A percentile compares a stretch with the other conserved stretches of the same genome.
Conservation (phyloP, 92 coral and sea anemone genomes). For the Anthopleura xanthogrammica region DNA sequence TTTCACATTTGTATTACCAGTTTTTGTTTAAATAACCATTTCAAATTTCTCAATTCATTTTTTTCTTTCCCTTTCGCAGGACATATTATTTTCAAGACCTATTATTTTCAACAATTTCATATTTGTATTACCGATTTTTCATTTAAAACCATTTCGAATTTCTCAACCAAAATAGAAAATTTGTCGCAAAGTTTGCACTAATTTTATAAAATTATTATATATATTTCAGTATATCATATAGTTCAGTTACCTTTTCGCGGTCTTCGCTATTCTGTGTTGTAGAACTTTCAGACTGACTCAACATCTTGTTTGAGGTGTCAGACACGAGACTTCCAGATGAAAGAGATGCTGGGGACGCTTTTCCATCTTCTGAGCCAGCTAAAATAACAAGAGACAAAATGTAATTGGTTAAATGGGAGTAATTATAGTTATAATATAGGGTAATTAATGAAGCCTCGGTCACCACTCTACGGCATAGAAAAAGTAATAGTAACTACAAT, state of each 20-base stretch:
- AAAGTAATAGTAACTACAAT: too few relatives aligned
- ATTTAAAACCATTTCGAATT: neutral
- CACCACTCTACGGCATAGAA: too few relatives aligned
- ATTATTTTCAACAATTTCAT: too few relatives aligned
- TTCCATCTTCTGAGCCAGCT: neutral
- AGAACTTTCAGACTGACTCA: conserved; percentile 6
- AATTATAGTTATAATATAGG: neutral
- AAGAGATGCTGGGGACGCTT: conserved; percentile 17
- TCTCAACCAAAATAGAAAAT: neutral
- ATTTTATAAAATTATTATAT: neutral
- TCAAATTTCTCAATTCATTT: too few relatives aligned
- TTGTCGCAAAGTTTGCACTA: neutral
- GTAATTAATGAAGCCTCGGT: too few relatives aligned
- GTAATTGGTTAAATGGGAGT: neutral
- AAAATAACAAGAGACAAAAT: neutral
- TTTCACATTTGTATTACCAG: too few relatives aligned
- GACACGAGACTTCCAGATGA: conserved; percentile 34
- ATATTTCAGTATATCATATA: too few relatives aligned
- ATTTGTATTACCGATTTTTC: too few relatives aligned
- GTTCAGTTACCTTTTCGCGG: neutral
- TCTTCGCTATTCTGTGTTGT: neutral
- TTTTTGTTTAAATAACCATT: too few relatives aligned
- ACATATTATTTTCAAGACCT: too few relatives aligned
- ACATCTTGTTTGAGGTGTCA: conserved; percentile 10
- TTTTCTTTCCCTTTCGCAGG: too few relatives aligned